These are phyloP conservation scores for Erithacus rubecula DNA, from an alignment of 2,797 vertebrate species.

Conservation along the genomic window DNA sequence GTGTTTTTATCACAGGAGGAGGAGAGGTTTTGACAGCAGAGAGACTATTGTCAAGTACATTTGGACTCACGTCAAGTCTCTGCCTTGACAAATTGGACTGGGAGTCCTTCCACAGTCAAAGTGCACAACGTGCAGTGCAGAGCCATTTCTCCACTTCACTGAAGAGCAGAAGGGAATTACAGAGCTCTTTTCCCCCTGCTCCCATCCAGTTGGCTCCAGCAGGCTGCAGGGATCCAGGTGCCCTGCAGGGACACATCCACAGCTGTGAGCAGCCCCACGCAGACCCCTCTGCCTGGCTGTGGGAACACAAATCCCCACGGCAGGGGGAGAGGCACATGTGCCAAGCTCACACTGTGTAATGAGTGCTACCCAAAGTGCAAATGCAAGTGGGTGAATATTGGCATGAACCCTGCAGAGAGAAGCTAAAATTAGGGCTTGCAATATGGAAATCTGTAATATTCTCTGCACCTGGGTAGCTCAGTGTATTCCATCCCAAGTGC, in stretches of 20 bases:
- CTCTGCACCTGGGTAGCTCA: conserved; percentile 1
- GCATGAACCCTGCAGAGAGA: background rate
- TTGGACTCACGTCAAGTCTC: conserved; percentile 13
- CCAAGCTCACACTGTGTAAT: background rate
- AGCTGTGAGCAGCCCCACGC: background rate
- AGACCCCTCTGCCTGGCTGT: background rate
- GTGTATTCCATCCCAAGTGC: conserved; percentile 2
- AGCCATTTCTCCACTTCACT: background rate
- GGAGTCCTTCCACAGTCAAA: conserved; percentile 2
- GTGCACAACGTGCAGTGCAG: background rate
- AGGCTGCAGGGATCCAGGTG: background rate
- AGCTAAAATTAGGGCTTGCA: conserved; percentile 46
- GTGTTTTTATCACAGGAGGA: conserved; percentile 32
- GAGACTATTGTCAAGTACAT: conserved; percentile 28
- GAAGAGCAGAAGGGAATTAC: conserved; percentile 5
- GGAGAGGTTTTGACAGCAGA: conserved; percentile 46
- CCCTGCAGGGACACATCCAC: background rate
- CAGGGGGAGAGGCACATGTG: background rate
- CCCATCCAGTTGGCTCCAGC: background rate
- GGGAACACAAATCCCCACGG: background rate
- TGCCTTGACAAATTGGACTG: conserved; percentile 33
- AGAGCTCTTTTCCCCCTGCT: background rate
- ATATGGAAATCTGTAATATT: background rate
- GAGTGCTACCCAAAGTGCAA: conserved; percentile 32
- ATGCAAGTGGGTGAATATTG: conserved; percentile 33